Conservation (phyloP, 1,140 invertebrate species). For the Nasonia longicornis region DNA sequence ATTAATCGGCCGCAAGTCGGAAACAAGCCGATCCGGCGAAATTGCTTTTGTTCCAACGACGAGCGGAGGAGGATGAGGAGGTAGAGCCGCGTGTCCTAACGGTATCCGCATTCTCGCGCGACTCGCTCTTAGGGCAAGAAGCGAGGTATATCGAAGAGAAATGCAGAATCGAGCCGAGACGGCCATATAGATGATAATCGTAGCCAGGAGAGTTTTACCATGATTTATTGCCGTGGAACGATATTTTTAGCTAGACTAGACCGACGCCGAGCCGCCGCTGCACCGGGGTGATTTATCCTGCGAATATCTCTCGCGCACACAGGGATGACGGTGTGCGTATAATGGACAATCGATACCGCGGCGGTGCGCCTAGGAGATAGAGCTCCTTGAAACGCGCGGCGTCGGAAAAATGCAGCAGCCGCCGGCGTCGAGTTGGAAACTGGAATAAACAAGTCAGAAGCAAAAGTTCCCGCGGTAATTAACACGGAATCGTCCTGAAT, state of each 20-base stretch:
- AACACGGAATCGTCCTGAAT: background rate
- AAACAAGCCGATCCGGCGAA: background rate
- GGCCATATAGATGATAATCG: slow-evolving; percentile 24
- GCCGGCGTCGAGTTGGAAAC: background rate
- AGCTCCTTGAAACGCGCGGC: background rate
- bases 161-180: background rate
- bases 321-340: background rate
- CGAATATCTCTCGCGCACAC: background rate
- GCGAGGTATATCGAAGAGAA: slow-evolving; percentile 23
- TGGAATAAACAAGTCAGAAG: background rate
- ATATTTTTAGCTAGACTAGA: slow-evolving; percentile 22
- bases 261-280: too few species aligned
- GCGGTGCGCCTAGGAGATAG: background rate
- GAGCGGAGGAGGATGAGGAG: background rate
- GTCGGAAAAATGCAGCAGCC: background rate
- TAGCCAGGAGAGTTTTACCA: slow-evolving; percentile 25
- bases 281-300: slow-evolving; percentile 25
- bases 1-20: background rate
- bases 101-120: slow-evolving; percentile 30
- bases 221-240: slow-evolving; percentile 17
- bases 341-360: slow-evolving; percentile 24
- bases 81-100: slow-evolving; percentile 5
- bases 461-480: background rate
- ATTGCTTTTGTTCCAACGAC: background rate
- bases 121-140: slow-evolving; percentile 7